Conservation (phyloP, 2,888 invertebrate genomes). For the Diaphora mendica region DNA sequence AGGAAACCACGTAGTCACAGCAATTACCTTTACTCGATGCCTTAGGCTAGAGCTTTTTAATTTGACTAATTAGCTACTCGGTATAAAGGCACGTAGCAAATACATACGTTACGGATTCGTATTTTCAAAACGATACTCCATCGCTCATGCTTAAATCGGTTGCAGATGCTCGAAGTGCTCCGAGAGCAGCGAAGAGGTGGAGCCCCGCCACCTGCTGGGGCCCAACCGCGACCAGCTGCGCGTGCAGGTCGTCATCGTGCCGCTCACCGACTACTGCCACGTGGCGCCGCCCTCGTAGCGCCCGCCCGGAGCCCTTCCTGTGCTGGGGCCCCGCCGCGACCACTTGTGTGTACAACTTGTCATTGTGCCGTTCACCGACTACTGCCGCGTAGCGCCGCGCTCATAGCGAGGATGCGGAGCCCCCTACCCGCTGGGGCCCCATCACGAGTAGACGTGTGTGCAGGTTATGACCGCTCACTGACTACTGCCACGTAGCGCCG, state of each 20-base stretch:
- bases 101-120: too few species aligned
- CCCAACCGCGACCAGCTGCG: slow-evolving; percentile 89
- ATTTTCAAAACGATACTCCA: background rate
- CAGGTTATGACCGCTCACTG: slow-evolving; percentile 91
- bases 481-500: slow-evolving; percentile 69
- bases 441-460: slow-evolving; percentile 68
- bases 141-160: background rate
- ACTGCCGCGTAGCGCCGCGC: slow-evolving; percentile 68
- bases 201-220: slow-evolving; percentile 88
- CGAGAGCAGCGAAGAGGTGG: slow-evolving; percentile 62
- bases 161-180: slow-evolving; percentile 69
- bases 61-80: too few species aligned
- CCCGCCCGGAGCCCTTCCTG: slow-evolving; percentile 77
- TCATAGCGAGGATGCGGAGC: background rate
- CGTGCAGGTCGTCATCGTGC: slow-evolving; percentile 92
- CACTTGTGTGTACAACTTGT: slow-evolving; percentile 91
- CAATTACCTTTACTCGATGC: too few species aligned
- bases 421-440: background rate
- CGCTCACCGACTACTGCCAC: slow-evolving; percentile 84
- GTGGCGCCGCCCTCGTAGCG: slow-evolving; percentile 54
- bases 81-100: too few species aligned
- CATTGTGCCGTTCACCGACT: slow-evolving; percentile 89
- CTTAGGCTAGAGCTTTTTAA: too few species aligned
- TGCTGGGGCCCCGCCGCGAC: slow-evolving; percentile 90
- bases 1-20: too few species aligned